Evolutionary conservation across 1,140 invertebrate genomes (phyloP), one percentile per base, ranked within the genome.

Genomic region (Pachyrhynchus sulphureomaculatus): DNA sequence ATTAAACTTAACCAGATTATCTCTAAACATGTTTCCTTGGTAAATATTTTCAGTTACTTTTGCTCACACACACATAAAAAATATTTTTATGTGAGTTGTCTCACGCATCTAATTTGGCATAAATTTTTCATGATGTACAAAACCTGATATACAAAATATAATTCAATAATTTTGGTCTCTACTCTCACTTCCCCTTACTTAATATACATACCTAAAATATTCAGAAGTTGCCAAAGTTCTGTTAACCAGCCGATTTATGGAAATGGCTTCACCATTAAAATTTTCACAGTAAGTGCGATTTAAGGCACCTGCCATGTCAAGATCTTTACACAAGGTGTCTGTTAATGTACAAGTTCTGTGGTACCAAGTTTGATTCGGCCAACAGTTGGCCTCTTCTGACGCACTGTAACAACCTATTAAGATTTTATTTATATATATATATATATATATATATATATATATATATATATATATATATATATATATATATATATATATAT

Each of bases 301-400:
- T 2, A 73, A 64, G 0, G 75, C 72, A 10, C 55, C 33, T 1
- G 73, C n/a, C 21, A 73, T 76, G 2, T 72, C 73, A 23, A 76
- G 70, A 2, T 65, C 60, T 9, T 47, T 20, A 62, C 84, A 86
- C 15, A 86, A 77, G 0, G 75, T 64, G 0, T 67, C 68, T n/a
- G 83, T 78, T 1, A 66, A 65, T n/a, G 71, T 72, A 57, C 84
- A 86, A 0, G 58, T 75, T 33, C 73, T 73, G 48, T 81, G 75
- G 63, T 74, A 85, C 63, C 78, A 86, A 0, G 74, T 79, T 2
- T 69, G 37, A 49, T 81, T 76, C 0, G 65, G 47, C 0, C 61
- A 34, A 6, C 73, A 77, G 59, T 68, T 68, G 37, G 57, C 65
- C 53, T 76, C 73, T 62, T 68, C 66, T 20, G 55, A 45, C 6